A percentile compares a stretch with the other conserved stretches of the same genome.
Conservation (phyloP, 2,888 invertebrate genomes). For the Habroteleia sp. region DNA sequence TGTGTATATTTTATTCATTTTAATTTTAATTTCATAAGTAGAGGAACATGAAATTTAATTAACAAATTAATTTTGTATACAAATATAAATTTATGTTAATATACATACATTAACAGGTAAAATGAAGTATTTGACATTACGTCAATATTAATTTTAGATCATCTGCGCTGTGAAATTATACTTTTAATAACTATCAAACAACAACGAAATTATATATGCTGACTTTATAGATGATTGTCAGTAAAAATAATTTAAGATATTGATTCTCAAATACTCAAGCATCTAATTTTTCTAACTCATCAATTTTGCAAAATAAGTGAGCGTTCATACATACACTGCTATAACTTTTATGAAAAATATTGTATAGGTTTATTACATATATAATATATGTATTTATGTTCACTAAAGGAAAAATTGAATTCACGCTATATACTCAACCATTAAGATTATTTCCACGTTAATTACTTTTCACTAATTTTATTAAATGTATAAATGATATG, state of each 20-base stretch:
- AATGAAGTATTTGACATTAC: background rate
- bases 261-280: slow-evolving; percentile 23
- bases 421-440: too few relatives aligned
- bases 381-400: slow-evolving; percentile 18
- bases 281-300: slow-evolving; percentile 1
- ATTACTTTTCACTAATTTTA: too few relatives aligned
- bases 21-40: background rate
- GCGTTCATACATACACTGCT: slow-evolving; percentile 10
- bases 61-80: background rate
- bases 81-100: too few relatives aligned
- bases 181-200: background rate
- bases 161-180: slow-evolving; percentile 13
- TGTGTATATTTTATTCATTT: background rate
- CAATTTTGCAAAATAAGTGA: slow-evolving; percentile 1
- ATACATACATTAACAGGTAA: background rate
- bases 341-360: slow-evolving; percentile 1
- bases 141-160: background rate
- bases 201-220: too few relatives aligned
- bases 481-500: slow-evolving; percentile 1
- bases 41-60: background rate
- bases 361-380: slow-evolving; percentile 6
- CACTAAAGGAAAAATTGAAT: slow-evolving; percentile 3
- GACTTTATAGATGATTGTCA: background rate
- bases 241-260: slow-evolving; percentile 9
- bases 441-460: too few relatives aligned